Evolutionary conservation across 2,113 vertebrate species (phyloP), one percentile per base, ranked within the genome.

Genomic region (Panurus biarmicus): DNA sequence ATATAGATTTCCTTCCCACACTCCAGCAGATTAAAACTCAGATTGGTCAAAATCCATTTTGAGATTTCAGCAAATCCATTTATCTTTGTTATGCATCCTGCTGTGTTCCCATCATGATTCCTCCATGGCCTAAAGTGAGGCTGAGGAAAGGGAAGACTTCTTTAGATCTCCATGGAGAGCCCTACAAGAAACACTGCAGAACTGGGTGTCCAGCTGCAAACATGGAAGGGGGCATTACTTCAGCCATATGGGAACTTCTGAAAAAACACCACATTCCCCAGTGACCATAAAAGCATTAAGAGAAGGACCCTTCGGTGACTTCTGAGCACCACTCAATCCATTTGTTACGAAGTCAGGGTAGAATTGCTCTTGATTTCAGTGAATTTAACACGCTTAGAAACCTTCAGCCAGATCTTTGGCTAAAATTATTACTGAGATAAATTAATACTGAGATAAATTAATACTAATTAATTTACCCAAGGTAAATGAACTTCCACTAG

Each of bases 31-130:
- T 93, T 61, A 76, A 73, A 93, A 61, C 62, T 87, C 50, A 60
- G 77, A 75, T 79, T 65, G 58, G 57, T 50, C 66, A 48, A 92
- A 95, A 90, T 86, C 33, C 54, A 66, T 94, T 93, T 61, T 44
- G 64, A 88, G 78, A 83, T 88, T 70, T 79, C 71, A 66, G 75
- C 38, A 87, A 92, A 92, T 76, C 73, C 84, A 85, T 72, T 91
- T 90, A 85, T 94, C 74, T 82, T 58, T 2, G 5, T 25, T 31
- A 48, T 47, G 65, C 65, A 87, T 64, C 50, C 84, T 87, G 74
- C 85, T 20, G 53, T 33, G 26, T 58, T 76, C 66, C 42, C 47
- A 66, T 54, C 45, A 38, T 18, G 1, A 60, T 35, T 50, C 51
- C 28, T 62, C n/a, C 15, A 6, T 1, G 22, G 33, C 11, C 57